Percentiles rank a stretch among this genome's conserved stretches.
phyloP scores from a whole-genome alignment of 2,888 invertebrate genomes.

The Sphaeridia pumilis region DNA sequence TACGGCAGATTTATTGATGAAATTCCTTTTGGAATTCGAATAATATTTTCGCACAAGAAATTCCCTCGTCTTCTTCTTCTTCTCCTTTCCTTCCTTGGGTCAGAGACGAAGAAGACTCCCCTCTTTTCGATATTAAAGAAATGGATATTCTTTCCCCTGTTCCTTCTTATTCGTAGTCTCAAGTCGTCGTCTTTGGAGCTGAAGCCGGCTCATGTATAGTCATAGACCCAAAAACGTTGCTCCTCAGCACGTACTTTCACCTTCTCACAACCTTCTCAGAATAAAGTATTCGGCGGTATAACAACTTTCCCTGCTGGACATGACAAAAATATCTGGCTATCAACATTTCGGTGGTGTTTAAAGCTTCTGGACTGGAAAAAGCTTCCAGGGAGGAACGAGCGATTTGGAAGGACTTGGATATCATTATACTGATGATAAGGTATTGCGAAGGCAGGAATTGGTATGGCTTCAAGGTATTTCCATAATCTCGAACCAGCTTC shows the following conservation, averaged over 20 bases:
- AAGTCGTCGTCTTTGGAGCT: slow-evolving; percentile 1
- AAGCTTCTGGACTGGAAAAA: no score
- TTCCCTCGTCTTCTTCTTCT: no score
- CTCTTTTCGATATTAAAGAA: slow-evolving; percentile 15
- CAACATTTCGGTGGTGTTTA: no score
- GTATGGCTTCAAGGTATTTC: no score
- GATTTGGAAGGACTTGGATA: no score
- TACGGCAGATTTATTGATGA: slow-evolving; percentile 37
- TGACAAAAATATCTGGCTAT: no score
- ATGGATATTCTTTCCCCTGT: slow-evolving; percentile 10
- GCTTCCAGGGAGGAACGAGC: no score
- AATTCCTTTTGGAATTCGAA: slow-evolving; percentile 37
- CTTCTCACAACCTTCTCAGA: no score
- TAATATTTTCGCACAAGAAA: slow-evolving; percentile 35
- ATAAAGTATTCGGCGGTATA: background rate
- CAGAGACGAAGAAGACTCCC: no score
- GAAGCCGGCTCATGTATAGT: slow-evolving; percentile 18
- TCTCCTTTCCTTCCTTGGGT: slow-evolving; percentile 12
- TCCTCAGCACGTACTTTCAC: slow-evolving; percentile 4
- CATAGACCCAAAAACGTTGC: slow-evolving; percentile 6
- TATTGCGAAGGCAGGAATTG: no score
- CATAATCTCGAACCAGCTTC: no score
- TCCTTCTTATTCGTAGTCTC: background rate
- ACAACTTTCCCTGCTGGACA: background rate
- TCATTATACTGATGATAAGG: no score